phyloP scores from a whole-genome alignment of 2,888 invertebrate species.

The Drosophila birchii region DNA sequence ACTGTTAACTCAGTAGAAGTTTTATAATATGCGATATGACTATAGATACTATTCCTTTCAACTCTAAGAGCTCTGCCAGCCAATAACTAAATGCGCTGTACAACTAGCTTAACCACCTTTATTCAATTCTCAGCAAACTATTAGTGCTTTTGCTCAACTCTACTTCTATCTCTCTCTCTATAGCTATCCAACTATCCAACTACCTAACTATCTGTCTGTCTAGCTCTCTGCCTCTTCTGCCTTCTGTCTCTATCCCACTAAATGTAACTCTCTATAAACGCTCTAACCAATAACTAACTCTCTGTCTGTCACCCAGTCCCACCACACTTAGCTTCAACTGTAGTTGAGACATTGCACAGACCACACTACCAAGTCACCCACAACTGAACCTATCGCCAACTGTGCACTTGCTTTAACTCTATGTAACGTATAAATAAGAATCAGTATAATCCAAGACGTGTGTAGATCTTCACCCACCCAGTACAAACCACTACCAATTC shows the following conservation, averaged over 20 bases:
- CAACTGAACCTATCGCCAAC: slow-evolving; percentile 41
- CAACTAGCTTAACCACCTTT: slow-evolving; percentile 70
- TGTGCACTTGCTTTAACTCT: slow-evolving; percentile 66
- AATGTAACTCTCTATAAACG: slow-evolving; percentile 36
- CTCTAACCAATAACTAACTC: slow-evolving; percentile 34
- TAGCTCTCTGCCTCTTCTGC: slow-evolving; percentile 50
- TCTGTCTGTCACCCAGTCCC: slow-evolving; percentile 44
- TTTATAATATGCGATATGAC: slow-evolving; percentile 44
- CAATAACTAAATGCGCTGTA: slow-evolving; percentile 74
- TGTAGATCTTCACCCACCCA: slow-evolving; percentile 52
- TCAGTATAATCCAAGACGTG: slow-evolving; percentile 50
- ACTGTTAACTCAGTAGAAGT: slow-evolving; percentile 58
- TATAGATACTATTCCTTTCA: slow-evolving; percentile 61
- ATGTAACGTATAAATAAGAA: slow-evolving; percentile 57
- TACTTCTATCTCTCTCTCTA: slow-evolving; percentile 45
- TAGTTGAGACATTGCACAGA: slow-evolving; percentile 55
- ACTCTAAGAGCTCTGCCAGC: slow-evolving; percentile 78
- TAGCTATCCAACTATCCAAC: slow-evolving; percentile 12
- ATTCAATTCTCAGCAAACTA: slow-evolving; percentile 54
- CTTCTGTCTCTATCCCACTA: slow-evolving; percentile 41
- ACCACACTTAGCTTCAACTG: slow-evolving; percentile 66
- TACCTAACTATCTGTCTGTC: slow-evolving; percentile 30
- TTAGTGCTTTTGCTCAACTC: slow-evolving; percentile 73
- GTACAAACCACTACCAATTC: slow-evolving; percentile 33
- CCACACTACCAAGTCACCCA: slow-evolving; percentile 23